Evolutionary conservation across 2,888 invertebrate genomes (phyloP).

Genomic region (Acheta domesticus): DNA sequence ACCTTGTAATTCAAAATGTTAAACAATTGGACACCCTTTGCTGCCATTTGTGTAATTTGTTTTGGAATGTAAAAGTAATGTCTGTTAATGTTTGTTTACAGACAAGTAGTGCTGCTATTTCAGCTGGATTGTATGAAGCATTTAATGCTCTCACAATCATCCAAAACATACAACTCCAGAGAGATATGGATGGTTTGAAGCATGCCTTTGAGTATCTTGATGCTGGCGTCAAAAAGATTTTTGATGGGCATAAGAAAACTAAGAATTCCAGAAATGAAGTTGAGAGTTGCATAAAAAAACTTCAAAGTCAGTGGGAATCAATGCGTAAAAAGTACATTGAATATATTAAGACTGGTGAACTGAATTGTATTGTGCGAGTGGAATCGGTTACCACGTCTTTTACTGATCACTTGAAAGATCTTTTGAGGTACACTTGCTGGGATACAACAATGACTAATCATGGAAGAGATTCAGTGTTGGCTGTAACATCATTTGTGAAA

Average conservation of each 20-base stretch:
- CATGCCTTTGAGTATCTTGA: slow-evolving; percentile 73
- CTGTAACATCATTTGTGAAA: slow-evolving; percentile 55
- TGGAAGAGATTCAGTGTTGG: slow-evolving; percentile 51
- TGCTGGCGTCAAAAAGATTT: slow-evolving; percentile 60
- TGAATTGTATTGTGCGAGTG: slow-evolving; percentile 56
- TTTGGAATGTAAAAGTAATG: background rate
- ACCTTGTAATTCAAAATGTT: too few species aligned
- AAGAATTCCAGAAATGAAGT: slow-evolving; percentile 57
- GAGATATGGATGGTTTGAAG: slow-evolving; percentile 68
- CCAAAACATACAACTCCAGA: slow-evolving; percentile 65
- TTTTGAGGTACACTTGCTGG: slow-evolving; percentile 52
- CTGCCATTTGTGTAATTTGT: background rate
- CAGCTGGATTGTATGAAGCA: slow-evolving; percentile 60
- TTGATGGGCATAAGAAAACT: slow-evolving; percentile 67
- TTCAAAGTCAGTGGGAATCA: slow-evolving; percentile 63
- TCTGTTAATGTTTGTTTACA: slow-evolving; percentile 28
- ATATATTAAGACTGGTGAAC: slow-evolving; percentile 56
- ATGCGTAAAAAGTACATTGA: slow-evolving; percentile 62
- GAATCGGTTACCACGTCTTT: slow-evolving; percentile 60
- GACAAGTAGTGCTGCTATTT: slow-evolving; percentile 50
- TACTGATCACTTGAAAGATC: slow-evolving; percentile 57
- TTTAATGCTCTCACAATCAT: slow-evolving; percentile 60
- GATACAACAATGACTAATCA: slow-evolving; percentile 50
- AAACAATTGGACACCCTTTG: background rate
- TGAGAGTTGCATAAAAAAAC: slow-evolving; percentile 55